Conservation (phyloP, 2,888 invertebrate genomes). For the Anoplius nigerrimus region DNA sequence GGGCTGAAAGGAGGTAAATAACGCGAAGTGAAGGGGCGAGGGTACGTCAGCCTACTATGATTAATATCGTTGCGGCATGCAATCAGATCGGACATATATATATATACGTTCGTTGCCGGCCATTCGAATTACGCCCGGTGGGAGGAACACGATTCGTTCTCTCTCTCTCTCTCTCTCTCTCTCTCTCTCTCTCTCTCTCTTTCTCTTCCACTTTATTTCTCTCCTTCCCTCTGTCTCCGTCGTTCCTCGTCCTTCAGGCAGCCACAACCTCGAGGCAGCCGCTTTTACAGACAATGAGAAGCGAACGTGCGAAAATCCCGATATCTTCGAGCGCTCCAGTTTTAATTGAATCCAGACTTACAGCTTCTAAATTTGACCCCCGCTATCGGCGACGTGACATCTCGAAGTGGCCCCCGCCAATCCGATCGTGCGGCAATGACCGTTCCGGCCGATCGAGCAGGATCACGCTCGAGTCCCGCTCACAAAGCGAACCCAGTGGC, state of each 20-base stretch:
- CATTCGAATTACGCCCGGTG: slow-evolving; percentile 54
- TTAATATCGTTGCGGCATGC: slow-evolving; percentile 78
- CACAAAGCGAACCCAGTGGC: no score
- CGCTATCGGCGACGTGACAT: not conserved
- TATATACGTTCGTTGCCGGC: slow-evolving; percentile 48
- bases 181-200: slow-evolving; percentile 13
- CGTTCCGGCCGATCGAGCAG: slow-evolving; percentile 25
- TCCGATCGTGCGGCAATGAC: slow-evolving; percentile 25
- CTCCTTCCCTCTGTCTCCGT: slow-evolving; percentile 10
- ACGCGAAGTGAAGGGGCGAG: slow-evolving; percentile 68
- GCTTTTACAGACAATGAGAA: not conserved
- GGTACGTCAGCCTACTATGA: slow-evolving; percentile 76
- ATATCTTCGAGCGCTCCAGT: not conserved
- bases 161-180: slow-evolving; percentile 8
- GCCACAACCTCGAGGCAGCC: not conserved
- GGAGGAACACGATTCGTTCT: slow-evolving; percentile 35
- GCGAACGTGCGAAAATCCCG: not conserved
- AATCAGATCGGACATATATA: slow-evolving; percentile 74
- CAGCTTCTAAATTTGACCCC: no score
- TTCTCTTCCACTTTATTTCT: slow-evolving; percentile 15
- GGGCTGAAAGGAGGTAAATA: slow-evolving; percentile 65
- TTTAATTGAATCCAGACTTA: not conserved
- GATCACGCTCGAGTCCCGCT: slow-evolving; percentile 3
- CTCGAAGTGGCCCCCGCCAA: not conserved
- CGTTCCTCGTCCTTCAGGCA: not conserved